Conservation (phyloP, 2,888 invertebrate genomes). For the Nesidiocoris tenuis region DNA sequence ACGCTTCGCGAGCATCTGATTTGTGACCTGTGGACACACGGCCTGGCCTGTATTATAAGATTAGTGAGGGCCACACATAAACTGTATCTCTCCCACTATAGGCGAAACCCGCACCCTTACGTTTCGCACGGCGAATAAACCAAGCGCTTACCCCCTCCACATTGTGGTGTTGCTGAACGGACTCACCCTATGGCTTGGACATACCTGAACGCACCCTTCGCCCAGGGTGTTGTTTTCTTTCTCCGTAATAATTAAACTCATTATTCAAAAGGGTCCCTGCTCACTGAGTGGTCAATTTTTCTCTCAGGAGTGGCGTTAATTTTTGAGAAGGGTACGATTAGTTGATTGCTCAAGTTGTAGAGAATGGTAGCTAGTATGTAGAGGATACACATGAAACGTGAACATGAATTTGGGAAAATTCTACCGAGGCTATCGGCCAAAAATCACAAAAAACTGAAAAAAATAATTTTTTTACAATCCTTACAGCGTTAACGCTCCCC, state of each 20-base stretch:
- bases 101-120: conserved; percentile 11
- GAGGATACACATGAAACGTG: no score
- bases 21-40: conserved; percentile 43
- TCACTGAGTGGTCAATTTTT: conserved; percentile 20
- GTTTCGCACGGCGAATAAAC: conserved; percentile 23
- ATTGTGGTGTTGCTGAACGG: background rate
- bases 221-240: background rate
- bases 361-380: no score
- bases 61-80: conserved; percentile 39
- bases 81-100: conserved; percentile 38
- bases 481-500: no score
- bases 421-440: no score
- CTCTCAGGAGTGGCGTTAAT: no score
- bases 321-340: no score
- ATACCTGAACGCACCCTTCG: conserved; percentile 21
- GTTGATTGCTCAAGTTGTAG: no score
- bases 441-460: no score
- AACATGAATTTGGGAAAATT: no score
- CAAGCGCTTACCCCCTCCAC: background rate
- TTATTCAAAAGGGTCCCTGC: conserved; percentile 12
- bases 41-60: conserved; percentile 42
- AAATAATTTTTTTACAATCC: no score
- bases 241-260: conserved; percentile 34
- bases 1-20: conserved; percentile 30
- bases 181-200: conserved; percentile 9